phyloP scores from a whole-genome alignment of 2,888 invertebrate genomes.

The Smittia sp. region DNA sequence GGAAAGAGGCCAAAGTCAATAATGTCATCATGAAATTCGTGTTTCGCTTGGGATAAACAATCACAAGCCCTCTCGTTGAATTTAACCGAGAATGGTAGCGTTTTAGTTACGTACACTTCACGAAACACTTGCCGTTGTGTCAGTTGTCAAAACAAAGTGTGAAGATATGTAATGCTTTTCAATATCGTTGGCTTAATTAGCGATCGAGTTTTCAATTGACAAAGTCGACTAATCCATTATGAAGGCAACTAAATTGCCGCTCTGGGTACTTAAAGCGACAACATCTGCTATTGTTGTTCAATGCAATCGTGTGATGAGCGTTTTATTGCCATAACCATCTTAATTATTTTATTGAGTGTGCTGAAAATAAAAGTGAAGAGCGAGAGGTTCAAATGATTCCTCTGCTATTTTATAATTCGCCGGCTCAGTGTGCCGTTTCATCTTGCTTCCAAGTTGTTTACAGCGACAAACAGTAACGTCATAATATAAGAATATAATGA shows the following conservation, averaged over 20 bases:
- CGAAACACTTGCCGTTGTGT: neutral
- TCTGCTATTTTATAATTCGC: neutral
- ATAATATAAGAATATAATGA: too few species aligned
- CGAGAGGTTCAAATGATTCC: neutral
- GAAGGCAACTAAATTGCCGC: too few species aligned
- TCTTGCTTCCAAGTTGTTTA: conserved; percentile 2
- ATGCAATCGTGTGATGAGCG: too few species aligned
- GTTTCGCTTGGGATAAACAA: neutral
- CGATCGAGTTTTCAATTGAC: too few species aligned
- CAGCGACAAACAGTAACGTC: neutral
- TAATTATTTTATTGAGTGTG: neutral
- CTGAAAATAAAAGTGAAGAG: too few species aligned
- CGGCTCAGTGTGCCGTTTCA: neutral
- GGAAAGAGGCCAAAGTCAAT: neutral
- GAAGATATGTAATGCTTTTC: too few species aligned
- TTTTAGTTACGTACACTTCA: conserved; percentile 4
- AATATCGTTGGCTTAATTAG: too few species aligned
- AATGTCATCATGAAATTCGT: conserved; percentile 12
- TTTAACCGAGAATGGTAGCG: too few species aligned
- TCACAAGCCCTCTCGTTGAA: neutral
- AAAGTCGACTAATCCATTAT: too few species aligned
- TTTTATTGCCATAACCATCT: neutral
- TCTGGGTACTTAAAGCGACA: too few species aligned
- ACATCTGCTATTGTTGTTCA: too few species aligned
- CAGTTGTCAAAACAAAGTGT: too few species aligned